Percentiles rank a stretch among this genome's conserved stretches.
Conservation (phyloP, 2,888 invertebrate species). For the Phengaris alcon region DNA sequence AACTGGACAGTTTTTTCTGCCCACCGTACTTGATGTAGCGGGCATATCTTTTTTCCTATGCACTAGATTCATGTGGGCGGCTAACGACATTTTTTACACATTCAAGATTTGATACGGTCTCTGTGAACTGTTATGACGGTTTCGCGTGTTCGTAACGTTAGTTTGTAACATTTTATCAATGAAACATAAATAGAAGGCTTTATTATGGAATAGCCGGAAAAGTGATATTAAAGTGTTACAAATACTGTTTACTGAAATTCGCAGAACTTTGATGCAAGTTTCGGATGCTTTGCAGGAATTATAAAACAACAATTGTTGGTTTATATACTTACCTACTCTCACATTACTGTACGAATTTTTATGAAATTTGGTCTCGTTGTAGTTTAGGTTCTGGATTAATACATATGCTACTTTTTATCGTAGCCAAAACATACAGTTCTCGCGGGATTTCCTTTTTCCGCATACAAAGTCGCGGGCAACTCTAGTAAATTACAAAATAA, state of each 20-base stretch:
- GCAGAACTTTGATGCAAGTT: no score
- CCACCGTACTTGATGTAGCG: constrained; percentile 42
- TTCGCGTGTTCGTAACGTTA: constrained; percentile 20
- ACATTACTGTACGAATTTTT: no score
- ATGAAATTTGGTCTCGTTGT: no score
- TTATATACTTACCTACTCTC: no score
- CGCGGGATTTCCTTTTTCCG: no score
- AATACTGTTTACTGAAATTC: not conserved
- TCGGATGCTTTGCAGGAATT: no score
- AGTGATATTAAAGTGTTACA: not conserved
- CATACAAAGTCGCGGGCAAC: no score
- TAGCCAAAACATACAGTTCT: no score
- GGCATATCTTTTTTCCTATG: constrained; percentile 46
- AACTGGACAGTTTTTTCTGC: constrained; percentile 65
- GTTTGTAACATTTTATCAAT: constrained; percentile 13
- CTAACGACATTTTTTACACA: constrained; percentile 51
- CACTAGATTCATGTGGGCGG: constrained; percentile 38
- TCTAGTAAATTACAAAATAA: no score
- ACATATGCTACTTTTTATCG: no score
- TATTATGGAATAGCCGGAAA: not conserved
- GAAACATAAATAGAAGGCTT: not conserved
- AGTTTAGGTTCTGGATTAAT: no score
- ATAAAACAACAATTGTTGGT: no score
- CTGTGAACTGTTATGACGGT: constrained; percentile 19
- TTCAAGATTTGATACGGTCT: constrained; percentile 45